A percentile compares a stretch with the other conserved stretches of the same genome.
phyloP scores from a whole-genome alignment of 2,888 invertebrate species.

The Seira sanloemensis region DNA sequence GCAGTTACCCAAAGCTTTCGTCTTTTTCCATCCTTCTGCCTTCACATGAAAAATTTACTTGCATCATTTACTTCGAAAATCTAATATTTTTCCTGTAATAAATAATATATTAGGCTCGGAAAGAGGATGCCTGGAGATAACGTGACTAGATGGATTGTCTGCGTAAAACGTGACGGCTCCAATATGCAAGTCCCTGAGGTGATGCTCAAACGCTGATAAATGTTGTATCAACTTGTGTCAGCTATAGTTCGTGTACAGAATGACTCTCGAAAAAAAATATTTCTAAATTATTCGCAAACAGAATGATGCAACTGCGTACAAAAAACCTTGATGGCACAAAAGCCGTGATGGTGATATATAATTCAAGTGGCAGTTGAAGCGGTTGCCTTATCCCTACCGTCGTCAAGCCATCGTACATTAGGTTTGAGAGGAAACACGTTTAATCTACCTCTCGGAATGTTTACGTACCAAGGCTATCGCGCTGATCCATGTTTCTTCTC shows the following conservation, averaged over 20 bases:
- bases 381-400: too few relatives aligned
- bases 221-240: too few relatives aligned
- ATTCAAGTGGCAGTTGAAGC: too few relatives aligned
- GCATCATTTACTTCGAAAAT: conserved; percentile 50
- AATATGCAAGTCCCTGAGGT: background rate
- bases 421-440: background rate
- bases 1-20: background rate
- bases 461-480: conserved; percentile 68
- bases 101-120: conserved; percentile 5
- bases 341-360: too few relatives aligned
- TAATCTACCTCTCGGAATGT: background rate
- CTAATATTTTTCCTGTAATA: conserved; percentile 26
- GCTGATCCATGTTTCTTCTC: conserved; percentile 70
- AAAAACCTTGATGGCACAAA: too few relatives aligned
- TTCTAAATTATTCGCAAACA: too few relatives aligned
- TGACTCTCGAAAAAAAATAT: too few relatives aligned
- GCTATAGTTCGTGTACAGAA: too few relatives aligned
- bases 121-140: background rate
- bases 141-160: conserved; percentile 14
- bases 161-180: too few relatives aligned
- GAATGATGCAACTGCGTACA: too few relatives aligned
- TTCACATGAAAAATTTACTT: conserved; percentile 42
- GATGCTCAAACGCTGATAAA: too few relatives aligned
- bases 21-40: conserved; percentile 5
- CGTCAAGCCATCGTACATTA: too few relatives aligned